These are phyloP conservation scores for Myrmecobius fasciatus DNA, from an alignment of 2,113 vertebrate species.

Conservation along the genomic window DNA sequence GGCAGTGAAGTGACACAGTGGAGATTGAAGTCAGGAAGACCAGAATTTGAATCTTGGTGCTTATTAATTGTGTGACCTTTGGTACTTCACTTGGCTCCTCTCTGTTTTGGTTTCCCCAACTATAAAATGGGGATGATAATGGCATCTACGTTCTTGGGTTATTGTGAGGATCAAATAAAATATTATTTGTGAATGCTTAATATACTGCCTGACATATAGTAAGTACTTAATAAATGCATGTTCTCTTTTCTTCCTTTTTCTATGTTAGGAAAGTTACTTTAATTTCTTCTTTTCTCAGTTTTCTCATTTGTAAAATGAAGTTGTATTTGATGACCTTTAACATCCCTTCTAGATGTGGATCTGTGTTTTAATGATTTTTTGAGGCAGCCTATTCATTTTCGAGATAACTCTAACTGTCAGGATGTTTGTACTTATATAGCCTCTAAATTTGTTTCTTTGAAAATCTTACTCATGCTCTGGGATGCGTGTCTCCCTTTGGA, in stretches of 20 bases:
- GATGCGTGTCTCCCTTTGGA: not conserved
- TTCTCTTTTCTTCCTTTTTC: not conserved
- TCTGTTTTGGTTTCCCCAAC: not conserved
- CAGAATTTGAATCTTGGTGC: not conserved
- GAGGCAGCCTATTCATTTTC: not conserved
- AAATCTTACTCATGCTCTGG: not conserved
- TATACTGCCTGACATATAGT: not conserved
- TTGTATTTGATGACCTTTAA: not conserved
- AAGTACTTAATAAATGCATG: not conserved
- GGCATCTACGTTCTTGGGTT: not conserved
- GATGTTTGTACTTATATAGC: not conserved
- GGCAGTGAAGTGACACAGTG: not conserved
- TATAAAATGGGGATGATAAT: not conserved
- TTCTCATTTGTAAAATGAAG: not conserved
- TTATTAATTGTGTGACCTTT: not conserved
- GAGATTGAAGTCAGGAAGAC: not conserved
- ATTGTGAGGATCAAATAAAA: not conserved
- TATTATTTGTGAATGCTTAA: not conserved
- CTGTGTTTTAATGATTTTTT: not conserved
- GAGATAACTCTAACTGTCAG: not conserved
- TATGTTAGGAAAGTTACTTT: not conserved
- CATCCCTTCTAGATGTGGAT: not conserved
- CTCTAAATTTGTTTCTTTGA: not conserved
- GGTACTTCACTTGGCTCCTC: not conserved
- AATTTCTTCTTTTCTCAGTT: not conserved